Percentiles rank a stretch among this genome's conserved stretches.
Conservation (phyloP, 2,797 vertebrate species). For the Ambastaia sidthimunki region DNA sequence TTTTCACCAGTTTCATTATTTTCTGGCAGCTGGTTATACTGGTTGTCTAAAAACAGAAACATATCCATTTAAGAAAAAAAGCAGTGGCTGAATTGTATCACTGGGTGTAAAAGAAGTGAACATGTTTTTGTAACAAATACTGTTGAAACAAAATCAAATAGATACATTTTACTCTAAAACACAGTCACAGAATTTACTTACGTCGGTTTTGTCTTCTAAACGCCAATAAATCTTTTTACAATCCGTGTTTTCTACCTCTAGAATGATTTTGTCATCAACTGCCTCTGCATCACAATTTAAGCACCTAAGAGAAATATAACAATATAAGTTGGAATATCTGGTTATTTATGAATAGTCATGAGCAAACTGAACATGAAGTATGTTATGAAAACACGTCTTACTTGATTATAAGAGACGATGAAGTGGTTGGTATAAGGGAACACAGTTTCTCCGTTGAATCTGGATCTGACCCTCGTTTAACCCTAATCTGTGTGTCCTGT, state of each 20-base stretch:
- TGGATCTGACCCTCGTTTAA: neutral
- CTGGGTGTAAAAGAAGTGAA: too few relatives aligned
- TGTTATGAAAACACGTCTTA: neutral
- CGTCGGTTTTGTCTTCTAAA: accelerated
- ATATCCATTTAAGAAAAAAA: too few relatives aligned
- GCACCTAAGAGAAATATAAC: neutral
- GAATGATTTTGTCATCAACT: neutral
- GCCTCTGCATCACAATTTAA: accelerated
- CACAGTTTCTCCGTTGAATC: neutral
- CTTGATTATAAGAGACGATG: neutral
- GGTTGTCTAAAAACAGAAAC: neutral
- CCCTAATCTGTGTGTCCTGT: neutral
- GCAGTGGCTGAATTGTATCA: too few relatives aligned
- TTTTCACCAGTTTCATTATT: neutral
- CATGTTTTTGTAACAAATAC: neutral
- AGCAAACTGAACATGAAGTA: neutral
- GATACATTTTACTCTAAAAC: neutral
- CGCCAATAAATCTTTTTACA: neutral
- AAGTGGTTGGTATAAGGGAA: neutral
- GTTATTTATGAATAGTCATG: too few relatives aligned
- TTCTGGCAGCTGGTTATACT: neutral
- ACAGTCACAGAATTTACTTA: neutral
- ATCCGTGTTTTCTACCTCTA: accelerated
- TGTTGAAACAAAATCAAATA: neutral
- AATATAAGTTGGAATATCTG: neutral